phyloP scores from a whole-genome alignment of 2,113 vertebrate species.

The Ginglymostoma cirratum region DNA sequence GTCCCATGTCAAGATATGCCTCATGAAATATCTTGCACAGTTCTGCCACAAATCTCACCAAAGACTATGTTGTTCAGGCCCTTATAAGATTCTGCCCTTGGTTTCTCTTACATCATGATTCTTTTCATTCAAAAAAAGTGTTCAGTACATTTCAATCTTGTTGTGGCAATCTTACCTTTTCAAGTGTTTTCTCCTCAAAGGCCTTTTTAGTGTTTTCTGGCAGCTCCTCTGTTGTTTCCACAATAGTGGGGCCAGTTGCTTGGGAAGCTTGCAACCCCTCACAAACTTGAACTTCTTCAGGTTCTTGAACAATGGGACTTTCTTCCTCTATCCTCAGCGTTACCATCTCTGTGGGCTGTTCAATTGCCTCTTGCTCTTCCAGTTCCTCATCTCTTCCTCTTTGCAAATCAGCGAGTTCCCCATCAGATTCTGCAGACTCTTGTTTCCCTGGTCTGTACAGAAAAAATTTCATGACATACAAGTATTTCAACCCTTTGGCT shows the following conservation, averaged over 20 bases:
- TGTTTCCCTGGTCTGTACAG: not conserved
- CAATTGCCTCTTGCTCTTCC: not conserved
- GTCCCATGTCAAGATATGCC: no score
- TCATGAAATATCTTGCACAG: no score
- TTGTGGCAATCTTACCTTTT: conserved; percentile 64
- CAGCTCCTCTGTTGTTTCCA: conserved; percentile 65
- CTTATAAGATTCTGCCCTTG: no score
- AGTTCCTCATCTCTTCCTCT: conserved; percentile 40
- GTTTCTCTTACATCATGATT: not conserved
- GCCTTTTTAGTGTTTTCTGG: conserved; percentile 52
- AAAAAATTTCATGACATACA: no score
- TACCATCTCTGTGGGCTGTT: conserved; percentile 40
- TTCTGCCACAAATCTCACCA: no score
- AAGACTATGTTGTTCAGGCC: no score
- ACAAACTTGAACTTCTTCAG: conserved; percentile 44
- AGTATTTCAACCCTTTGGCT: not conserved
- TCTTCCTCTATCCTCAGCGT: conserved; percentile 52
- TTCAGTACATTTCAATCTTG: not conserved
- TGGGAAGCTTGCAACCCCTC: conserved; percentile 45
- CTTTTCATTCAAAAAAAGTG: not conserved
- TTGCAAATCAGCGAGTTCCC: conserved; percentile 28
- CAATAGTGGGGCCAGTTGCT: conserved; percentile 56
- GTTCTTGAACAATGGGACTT: conserved; percentile 64
- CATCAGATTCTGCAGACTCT: not conserved
- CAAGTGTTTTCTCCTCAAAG: conserved; percentile 64